A percentile compares a stretch with the other conserved stretches of the same genome.
These are phyloP conservation scores for Maniola hyperantus DNA, from an alignment of 2,888 invertebrate species.

Conservation along the genomic window DNA sequence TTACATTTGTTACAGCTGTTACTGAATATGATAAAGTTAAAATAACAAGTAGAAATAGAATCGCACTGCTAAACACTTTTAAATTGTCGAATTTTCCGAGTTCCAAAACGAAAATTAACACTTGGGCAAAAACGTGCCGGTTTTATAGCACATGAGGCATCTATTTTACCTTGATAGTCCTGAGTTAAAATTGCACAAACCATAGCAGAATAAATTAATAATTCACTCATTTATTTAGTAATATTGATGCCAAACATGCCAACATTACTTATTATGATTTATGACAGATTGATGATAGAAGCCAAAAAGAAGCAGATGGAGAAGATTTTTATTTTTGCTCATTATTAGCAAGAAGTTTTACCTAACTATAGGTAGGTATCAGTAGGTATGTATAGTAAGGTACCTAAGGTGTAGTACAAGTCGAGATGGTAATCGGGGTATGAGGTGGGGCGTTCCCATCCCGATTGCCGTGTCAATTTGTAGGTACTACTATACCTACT, in stretches of 20 bases:
- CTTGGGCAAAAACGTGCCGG: neutral
- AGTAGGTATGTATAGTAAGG: too few relatives aligned
- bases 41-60: conserved; percentile 11
- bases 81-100: neutral
- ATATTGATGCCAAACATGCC: conserved; percentile 9
- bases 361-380: neutral
- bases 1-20: neutral
- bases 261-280: too few relatives aligned
- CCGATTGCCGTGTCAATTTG: too few relatives aligned
- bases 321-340: neutral
- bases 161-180: neutral
- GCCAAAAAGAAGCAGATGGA: neutral
- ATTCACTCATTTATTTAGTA: neutral
- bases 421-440: too few relatives aligned
- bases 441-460: too few relatives aligned
- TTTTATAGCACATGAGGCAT: neutral
- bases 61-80: conserved; percentile 10
- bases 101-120: conserved; percentile 10
- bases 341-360: neutral
- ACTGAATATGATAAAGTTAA: conserved; percentile 15
- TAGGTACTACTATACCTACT: too few relatives aligned
- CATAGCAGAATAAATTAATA: neutral
- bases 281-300: conserved; percentile 1
- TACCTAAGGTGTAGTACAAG: too few relatives aligned
- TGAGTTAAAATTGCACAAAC: neutral